A percentile compares a stretch with the other conserved stretches of the same genome.
Evolutionary conservation across 2,888 invertebrate genomes (phyloP).

Genomic region (Esperia sulphurella): DNA sequence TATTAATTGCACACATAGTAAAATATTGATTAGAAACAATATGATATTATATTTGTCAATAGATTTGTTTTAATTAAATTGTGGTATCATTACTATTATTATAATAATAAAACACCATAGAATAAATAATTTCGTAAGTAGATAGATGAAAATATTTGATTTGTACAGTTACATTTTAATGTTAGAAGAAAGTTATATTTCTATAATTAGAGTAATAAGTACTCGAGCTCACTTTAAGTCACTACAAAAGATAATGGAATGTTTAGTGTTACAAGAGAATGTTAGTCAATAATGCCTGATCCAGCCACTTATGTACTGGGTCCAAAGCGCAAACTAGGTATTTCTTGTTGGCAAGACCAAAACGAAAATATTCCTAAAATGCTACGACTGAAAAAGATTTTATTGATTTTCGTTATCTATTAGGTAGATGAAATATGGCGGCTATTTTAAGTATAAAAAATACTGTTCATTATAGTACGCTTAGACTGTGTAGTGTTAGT

Average conservation of each 20-base stretch:
- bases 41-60: constrained; percentile 25
- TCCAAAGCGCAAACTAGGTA: constrained; percentile 1
- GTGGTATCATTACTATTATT: neutral
- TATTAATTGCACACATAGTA: constrained; percentile 70
- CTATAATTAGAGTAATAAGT: constrained; percentile 50
- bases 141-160: constrained; percentile 26
- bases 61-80: constrained; percentile 9
- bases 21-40: constrained; percentile 49
- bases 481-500: constrained; percentile 26
- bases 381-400: constrained; percentile 14
- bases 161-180: constrained; percentile 36
- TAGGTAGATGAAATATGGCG: neutral
- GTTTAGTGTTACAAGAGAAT: constrained; percentile 48
- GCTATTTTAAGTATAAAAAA: constrained; percentile 10
- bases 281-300: constrained; percentile 19
- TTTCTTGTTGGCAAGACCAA: constrained; percentile 36
- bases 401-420: neutral
- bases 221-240: constrained; percentile 77
- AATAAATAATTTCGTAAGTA: constrained; percentile 4
- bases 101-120: neutral
- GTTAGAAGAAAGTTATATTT: constrained; percentile 12
- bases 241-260: constrained; percentile 57
- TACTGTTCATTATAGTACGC: constrained; percentile 13
- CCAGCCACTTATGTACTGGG: neutral
- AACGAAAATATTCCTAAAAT: constrained; percentile 20